phyloP scores from a whole-genome alignment of 1,140 invertebrate genomes.

The Pachypsylla venusta region DNA sequence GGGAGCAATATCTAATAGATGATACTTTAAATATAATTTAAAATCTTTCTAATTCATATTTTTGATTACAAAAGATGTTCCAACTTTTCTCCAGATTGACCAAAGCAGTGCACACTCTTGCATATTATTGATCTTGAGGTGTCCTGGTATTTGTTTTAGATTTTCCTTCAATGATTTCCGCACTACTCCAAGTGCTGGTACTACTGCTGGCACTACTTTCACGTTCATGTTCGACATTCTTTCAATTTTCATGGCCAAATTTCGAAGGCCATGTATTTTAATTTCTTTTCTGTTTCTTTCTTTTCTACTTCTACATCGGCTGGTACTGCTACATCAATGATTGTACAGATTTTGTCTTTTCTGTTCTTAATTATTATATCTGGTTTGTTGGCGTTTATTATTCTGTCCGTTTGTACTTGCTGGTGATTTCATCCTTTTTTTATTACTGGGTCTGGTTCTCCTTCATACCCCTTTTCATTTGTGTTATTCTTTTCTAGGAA shows the following conservation, averaged over 20 bases:
- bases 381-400: background rate
- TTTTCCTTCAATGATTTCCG: background rate
- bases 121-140: background rate
- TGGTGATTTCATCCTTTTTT: background rate
- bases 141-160: background rate
- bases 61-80: too few relatives aligned
- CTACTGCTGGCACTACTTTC: background rate
- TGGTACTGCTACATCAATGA: background rate
- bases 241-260: background rate
- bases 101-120: background rate
- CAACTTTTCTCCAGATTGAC: too few relatives aligned
- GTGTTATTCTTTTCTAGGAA: background rate
- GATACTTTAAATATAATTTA: too few relatives aligned
- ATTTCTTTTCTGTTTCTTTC: slow-evolving; percentile 2
- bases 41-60: too few relatives aligned
- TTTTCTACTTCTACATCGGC: background rate
- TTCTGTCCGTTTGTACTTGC: background rate
- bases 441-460: background rate
- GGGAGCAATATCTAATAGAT: too few relatives aligned
- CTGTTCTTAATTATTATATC: background rate
- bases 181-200: background rate
- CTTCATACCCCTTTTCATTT: background rate
- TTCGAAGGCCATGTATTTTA: slow-evolving; percentile 6
- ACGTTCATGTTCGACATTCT: background rate
- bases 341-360: slow-evolving; percentile 2